Evolutionary conservation across 2,888 invertebrate genomes (phyloP).

Genomic region (Pecten maximus): DNA sequence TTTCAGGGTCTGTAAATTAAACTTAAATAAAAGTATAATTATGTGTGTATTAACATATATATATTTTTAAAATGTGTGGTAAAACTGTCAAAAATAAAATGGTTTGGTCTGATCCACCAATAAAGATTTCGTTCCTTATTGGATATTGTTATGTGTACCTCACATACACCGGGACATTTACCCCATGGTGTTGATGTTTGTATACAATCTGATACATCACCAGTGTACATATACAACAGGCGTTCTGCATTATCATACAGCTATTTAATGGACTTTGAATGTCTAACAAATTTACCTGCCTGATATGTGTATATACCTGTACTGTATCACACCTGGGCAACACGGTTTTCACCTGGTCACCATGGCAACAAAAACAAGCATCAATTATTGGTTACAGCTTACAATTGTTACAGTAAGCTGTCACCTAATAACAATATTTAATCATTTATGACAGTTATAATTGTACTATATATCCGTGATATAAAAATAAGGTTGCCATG

Average conservation of each 20-base stretch:
- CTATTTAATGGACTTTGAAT: slow-evolving; percentile 25
- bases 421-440: background rate
- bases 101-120: too few relatives aligned
- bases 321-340: background rate
- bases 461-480: too few relatives aligned
- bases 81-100: too few relatives aligned
- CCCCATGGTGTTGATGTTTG: background rate
- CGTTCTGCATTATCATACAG: slow-evolving; percentile 3
- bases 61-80: too few relatives aligned
- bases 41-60: too few relatives aligned
- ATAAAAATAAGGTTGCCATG: too few relatives aligned
- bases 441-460: background rate
- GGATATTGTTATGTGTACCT: too few relatives aligned
- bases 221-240: background rate
- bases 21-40: too few relatives aligned
- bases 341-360: background rate
- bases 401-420: background rate
- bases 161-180: background rate
- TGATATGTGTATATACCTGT: background rate
- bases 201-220: background rate
- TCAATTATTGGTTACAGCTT: slow-evolving; percentile 6
- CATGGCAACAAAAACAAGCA: background rate
- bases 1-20: too few relatives aligned
- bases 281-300: background rate
- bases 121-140: too few relatives aligned